Base-by-base conservation (phyloP, 1,140 invertebrate genomes). In the Drosophila kikkawai region DNA sequence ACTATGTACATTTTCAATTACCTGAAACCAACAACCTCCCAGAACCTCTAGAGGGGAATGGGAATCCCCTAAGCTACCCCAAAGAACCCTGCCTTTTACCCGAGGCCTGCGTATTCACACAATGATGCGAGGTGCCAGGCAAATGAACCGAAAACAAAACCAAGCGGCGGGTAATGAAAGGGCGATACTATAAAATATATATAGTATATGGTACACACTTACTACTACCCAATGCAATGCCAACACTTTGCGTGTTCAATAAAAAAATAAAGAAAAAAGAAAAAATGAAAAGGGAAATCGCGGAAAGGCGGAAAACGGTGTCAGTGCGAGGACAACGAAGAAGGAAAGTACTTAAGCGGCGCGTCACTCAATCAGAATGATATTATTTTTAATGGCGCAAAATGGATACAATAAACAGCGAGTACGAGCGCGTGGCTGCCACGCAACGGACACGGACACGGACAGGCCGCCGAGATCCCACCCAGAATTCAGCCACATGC, bases 341-440 rank as follows among this genome's bases (percentile, higher is more conserved):
- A 82, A 77, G 65, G 82, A 90, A 85, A 90, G 85, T 90, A 90
- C 85, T 90, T 85, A 90, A 90, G 66, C 85, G 86, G 75, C 81
- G 85, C 85, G 85, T 91, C 85, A 90, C 79, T 91, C 85, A 90
- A 90, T 90, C 86, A 91, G 64, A 90, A 85, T 82, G 82, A 90
- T 90, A 90, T 91, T 90, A 90, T 91, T 90, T 90, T 90, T 90
- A 90, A 90, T 90, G 85, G 85, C 75, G 79, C 65, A 59, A 80
- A 86, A 86, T 86, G 80, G 83, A 85, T 75, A 63, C 78, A 75
- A 83, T 90, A 90, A 88, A 81, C 81, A 90, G 61, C 45, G 41
- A 69, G 63, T 77, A 78, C 70, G 70, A 75, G 79, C 84, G 84
- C 80, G 82, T 73, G 60, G 65, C 71, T 66, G 81, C 73, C 77